Percentiles rank a stretch among this genome's conserved stretches.
Conservation (phyloP, 1,140 invertebrate genomes). For the Gyrodactylus bullatarudis region DNA sequence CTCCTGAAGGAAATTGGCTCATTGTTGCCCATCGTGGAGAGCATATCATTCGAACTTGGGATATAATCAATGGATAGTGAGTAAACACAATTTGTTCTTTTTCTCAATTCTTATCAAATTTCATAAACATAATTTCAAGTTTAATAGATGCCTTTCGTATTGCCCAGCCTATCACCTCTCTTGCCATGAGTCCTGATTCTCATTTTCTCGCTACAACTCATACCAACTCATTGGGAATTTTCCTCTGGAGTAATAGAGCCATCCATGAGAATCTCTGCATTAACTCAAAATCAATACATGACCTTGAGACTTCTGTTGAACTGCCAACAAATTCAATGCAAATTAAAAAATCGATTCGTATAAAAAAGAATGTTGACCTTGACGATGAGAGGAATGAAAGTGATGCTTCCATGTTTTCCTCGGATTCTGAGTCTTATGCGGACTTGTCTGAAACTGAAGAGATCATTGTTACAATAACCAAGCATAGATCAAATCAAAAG, state of each 20-base stretch:
- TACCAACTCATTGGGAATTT: slow-evolving; percentile 50
- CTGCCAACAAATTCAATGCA: background rate
- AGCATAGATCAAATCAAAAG: background rate
- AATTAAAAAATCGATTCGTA: background rate
- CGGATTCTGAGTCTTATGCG: background rate
- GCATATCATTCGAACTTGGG: background rate
- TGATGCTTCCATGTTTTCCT: background rate
- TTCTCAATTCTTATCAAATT: too few relatives aligned
- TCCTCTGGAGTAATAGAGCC: slow-evolving; percentile 34
- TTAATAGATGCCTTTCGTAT: slow-evolving; percentile 19
- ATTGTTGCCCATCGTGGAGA: background rate
- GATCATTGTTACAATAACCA: background rate
- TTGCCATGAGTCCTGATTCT: slow-evolving; percentile 54
- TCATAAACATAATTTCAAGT: too few relatives aligned
- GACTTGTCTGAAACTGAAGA: background rate
- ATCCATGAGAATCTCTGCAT: background rate
- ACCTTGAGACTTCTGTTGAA: background rate
- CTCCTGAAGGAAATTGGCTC: background rate
- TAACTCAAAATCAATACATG: background rate
- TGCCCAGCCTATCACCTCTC: slow-evolving; percentile 20
- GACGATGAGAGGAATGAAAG: background rate
- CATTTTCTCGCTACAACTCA: slow-evolving; percentile 60
- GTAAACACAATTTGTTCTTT: slow-evolving; percentile 12
- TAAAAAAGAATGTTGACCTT: background rate
- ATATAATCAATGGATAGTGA: background rate